A percentile compares a stretch with the other conserved stretches of the same genome.
These are phyloP conservation scores for Anableps anableps DNA, from an alignment of 2,797 vertebrate species.

Conservation along the genomic window DNA sequence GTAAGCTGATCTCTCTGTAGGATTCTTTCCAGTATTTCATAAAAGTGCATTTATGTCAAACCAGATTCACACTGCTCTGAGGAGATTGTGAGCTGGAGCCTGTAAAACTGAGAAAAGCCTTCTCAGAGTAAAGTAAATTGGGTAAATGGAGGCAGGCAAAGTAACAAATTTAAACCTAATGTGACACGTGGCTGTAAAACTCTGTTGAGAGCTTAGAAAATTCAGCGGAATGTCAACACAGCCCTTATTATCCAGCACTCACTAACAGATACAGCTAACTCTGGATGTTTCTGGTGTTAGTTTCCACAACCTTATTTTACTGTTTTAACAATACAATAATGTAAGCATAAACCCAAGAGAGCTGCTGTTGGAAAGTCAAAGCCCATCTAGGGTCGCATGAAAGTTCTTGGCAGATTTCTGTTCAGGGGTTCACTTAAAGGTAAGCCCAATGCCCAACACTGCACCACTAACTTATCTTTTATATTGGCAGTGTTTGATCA, in stretches of 20 bases:
- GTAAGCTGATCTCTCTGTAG: not conserved
- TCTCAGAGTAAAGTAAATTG: slow-evolving; percentile 36
- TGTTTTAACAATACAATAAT: slow-evolving; percentile 30
- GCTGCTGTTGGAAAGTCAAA: not conserved
- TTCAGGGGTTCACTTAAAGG: not conserved
- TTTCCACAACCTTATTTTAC: slow-evolving; percentile 45
- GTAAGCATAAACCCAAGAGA: slow-evolving; percentile 33
- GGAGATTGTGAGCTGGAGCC: slow-evolving; percentile 22
- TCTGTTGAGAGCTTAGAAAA: slow-evolving; percentile 37
- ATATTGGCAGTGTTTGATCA: not conserved
- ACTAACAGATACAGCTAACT: slow-evolving; percentile 14
- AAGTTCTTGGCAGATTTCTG: not conserved
- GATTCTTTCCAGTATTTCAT: not conserved
- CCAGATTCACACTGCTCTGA: slow-evolving; percentile 20
- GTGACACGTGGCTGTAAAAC: slow-evolving; percentile 31
- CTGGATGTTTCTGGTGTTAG: slow-evolving; percentile 35
- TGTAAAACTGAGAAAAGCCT: slow-evolving; percentile 19
- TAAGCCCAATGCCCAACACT: not conserved
- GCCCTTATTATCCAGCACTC: slow-evolving; percentile 35
- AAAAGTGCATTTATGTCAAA: slow-evolving; percentile 17
- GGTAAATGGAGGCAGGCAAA: slow-evolving; percentile 20
- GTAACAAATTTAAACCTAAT: slow-evolving; percentile 36
- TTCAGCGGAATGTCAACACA: slow-evolving; percentile 41
- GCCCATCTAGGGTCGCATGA: not conserved
- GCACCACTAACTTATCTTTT: not conserved